Conservation (phyloP, 2,797 vertebrate species). For the Sebastes minor region DNA sequence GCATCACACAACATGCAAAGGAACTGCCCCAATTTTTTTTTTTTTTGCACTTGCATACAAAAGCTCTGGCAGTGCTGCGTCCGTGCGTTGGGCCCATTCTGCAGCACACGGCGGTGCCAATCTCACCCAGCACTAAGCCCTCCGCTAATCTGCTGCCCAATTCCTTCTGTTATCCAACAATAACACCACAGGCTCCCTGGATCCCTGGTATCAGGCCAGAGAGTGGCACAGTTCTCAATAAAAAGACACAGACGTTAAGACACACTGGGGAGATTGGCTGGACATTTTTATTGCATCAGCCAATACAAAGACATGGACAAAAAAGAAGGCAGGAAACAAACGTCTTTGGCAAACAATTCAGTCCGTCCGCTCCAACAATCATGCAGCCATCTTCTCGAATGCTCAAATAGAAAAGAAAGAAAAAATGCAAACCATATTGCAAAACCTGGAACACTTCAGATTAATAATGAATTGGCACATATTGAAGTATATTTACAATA, state of each 20-base stretch:
- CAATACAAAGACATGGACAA: conserved; percentile 70
- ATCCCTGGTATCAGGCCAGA: conserved; percentile 53
- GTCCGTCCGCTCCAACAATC: conserved; percentile 37
- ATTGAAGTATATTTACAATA: conserved; percentile 70
- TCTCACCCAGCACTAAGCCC: conserved; percentile 61
- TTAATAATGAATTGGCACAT: conserved; percentile 48
- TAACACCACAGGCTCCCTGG: conserved; percentile 51
- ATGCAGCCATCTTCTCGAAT: conserved; percentile 37
- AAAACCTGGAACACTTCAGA: conserved; percentile 60
- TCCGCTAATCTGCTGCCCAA: conserved; percentile 70
- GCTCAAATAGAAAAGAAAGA: conserved; percentile 50
- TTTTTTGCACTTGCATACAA: conserved; percentile 15
- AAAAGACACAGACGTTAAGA: conserved; percentile 67
- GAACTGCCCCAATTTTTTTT: conserved; percentile 38
- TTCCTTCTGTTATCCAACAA: conserved; percentile 68
- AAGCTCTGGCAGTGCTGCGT: conserved; percentile 45
- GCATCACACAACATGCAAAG: conserved; percentile 50
- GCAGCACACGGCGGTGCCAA: conserved; percentile 33
- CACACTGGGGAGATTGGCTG: conserved; percentile 49
- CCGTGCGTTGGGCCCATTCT: conserved; percentile 39
- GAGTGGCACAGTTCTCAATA: conserved; percentile 40
- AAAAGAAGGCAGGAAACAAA: conserved; percentile 36
- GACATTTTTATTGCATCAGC: conserved; percentile 75
- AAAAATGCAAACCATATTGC: conserved; percentile 45
- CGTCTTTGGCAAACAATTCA: conserved; percentile 46